Evolutionary conservation across 1,140 invertebrate species (phyloP), one percentile per base, ranked within the genome.

Genomic region (Pectinophora gossypiella): DNA sequence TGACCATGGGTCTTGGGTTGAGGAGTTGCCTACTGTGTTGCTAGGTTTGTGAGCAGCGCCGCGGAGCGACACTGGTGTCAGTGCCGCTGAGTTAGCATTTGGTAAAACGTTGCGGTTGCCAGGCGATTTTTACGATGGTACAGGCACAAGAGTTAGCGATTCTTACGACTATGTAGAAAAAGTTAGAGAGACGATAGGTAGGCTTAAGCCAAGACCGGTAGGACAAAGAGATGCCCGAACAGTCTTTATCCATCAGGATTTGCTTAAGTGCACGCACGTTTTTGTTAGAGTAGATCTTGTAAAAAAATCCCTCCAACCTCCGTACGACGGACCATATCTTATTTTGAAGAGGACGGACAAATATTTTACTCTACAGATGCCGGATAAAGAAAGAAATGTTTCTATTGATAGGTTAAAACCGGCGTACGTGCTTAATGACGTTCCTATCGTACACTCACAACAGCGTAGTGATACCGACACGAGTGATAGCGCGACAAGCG

Each of bases 21-120:
- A 23, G 4, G 22, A 23, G 10, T 23, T 85, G 6, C 71, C 77
- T 15, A 54, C 60, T 10, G 61, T 84, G 13, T 54, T 87, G 6
- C 36, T 85, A 46, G 74, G 72, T 10, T 20, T 83, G 1, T 47
- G 73, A 1, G 52, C 64, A n/a, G 20, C 50, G 16, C 48, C 32
- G 2, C 55, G 61, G 12, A 55, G 40, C 12, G 68, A 76, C 16
- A 45, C 48, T 0, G 23, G 54, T 13, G 60, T 54, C 1, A 57
- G 64, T 0, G 35, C 64, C 0, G 67, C 62, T 0, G 53, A 71
- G 38, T 15, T 73, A 19, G 47, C 59, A 0, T 73, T 59, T 38
- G 72, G 68, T 1, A 22, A 20, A 21, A 46, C 51, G 4, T 19
- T 63, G 18, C 19, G 66, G 16, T 36, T 69, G 5, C 66, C 63